Base-by-base conservation (phyloP, 2,888 invertebrate species). In the Apamea anceps region DNA sequence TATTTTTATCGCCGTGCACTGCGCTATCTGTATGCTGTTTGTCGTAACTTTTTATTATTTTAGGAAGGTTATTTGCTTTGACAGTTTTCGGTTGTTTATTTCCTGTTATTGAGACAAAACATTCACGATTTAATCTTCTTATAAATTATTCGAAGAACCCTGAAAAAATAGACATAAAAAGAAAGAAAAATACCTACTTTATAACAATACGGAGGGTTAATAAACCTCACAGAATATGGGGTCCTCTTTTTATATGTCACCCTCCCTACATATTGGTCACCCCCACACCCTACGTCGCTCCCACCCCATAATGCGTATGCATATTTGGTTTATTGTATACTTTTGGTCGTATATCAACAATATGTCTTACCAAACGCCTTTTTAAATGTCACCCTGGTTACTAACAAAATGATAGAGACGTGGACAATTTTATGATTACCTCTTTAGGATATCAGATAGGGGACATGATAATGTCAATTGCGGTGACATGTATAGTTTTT, bases 1-100 rank as follows among this genome's bases (percentile, higher is more conserved):
- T 95, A 94, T 93, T 91, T 85, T 94, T 93, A 93, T 92, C 91
- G 79, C 81, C 85, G 60, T 65, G 72, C 77, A 63, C 60, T 57
- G 75, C 78, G 79, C 71, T 88, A 84, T 89, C 87, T 82, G 48
- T 89, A 71, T 76, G 78, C 66, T 81, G 73, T 83, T 80, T 79
- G 75, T 81, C 72, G 62, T 70, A 60, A 75, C 28, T 78, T 87
- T 86, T 83, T 87, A 74, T 78, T 74, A 67, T 84, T 81, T 83
- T 80, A 65, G 48, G 79, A 76, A 79, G 78, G 80, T 79, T 84
- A 78, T 87, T 87, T 75, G 48, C 67, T 78, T 84, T 76, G 75
- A 57, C 68, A 70, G n/a, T 75, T 79, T 65, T 65, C 18, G 60
- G 63, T 83, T 48, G 65, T 78, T 65, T 75, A 68, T 67, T 86